Percentiles rank a stretch among this genome's conserved stretches.
phyloP scores from a whole-genome alignment of 2,888 invertebrate genomes.

The Drosophila barbarae region DNA sequence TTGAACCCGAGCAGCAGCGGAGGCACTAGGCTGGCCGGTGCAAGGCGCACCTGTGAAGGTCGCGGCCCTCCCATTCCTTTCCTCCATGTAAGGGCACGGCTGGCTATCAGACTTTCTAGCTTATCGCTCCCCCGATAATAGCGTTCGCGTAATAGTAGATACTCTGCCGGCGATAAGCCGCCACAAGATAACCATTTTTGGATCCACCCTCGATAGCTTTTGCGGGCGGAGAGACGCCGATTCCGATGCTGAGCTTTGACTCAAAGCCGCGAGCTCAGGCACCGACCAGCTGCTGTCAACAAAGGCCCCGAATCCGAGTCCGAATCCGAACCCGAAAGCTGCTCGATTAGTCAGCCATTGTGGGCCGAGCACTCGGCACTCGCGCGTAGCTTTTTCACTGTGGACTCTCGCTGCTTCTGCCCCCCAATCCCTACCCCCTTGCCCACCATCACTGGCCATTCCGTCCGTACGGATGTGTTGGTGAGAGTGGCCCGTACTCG shows the following conservation, averaged over 20 bases:
- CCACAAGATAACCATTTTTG: background rate
- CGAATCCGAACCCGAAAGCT: constrained; percentile 23
- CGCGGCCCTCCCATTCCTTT: background rate
- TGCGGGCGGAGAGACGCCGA: constrained; percentile 9
- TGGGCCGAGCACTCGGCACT: constrained; percentile 19
- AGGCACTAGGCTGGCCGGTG: background rate
- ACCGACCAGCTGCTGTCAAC: constrained; percentile 23
- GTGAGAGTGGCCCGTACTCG: constrained; percentile 27
- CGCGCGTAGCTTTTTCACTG: constrained; percentile 22
- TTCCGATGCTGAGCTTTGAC: constrained; percentile 25
- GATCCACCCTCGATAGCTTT: constrained; percentile 32
- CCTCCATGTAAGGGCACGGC: constrained; percentile 1
- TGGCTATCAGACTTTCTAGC: constrained; percentile 3
- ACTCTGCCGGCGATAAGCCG: constrained; percentile 3
- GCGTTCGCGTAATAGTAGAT: constrained; percentile 21
- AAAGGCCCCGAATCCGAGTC: constrained; percentile 23
- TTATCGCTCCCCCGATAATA: constrained; percentile 9
- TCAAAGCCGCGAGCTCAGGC: constrained; percentile 16
- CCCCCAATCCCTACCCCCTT: background rate
- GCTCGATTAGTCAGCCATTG: constrained; percentile 41
- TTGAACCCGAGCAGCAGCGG: background rate
- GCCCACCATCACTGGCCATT: background rate
- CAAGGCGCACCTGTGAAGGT: constrained; percentile 20
- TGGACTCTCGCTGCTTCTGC: constrained; percentile 4
- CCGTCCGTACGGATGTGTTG: constrained; percentile 6